These are phyloP conservation scores for Anticlea derivata DNA, from an alignment of 2,888 invertebrate species.

Conservation along the genomic window DNA sequence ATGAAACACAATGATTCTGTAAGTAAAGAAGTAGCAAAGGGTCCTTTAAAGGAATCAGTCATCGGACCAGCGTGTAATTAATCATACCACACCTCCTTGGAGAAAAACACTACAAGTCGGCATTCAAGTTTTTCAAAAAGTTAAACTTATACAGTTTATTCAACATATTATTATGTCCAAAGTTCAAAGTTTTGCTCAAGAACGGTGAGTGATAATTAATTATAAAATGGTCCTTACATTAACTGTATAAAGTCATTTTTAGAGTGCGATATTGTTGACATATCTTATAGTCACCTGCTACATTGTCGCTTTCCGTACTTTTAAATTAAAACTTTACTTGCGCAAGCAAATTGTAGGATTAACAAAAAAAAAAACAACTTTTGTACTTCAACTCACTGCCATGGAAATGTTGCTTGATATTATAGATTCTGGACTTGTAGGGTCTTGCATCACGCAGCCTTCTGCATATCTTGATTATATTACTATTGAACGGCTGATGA, in stretches of 20 bases:
- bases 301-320: too few species aligned
- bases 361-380: too few species aligned
- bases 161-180: too few species aligned
- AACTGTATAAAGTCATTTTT: too few species aligned
- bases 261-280: too few species aligned
- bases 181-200: too few species aligned
- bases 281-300: too few species aligned
- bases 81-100: conserved; percentile 49
- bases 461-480: conserved; percentile 68
- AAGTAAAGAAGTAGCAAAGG: conserved; percentile 18
- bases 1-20: background rate
- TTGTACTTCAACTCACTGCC: too few species aligned
- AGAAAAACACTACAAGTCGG: background rate
- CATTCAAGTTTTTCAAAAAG: background rate
- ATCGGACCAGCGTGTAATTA: conserved; percentile 52
- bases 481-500: conserved; percentile 63
- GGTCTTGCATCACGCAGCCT: conserved; percentile 26
- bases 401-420: background rate
- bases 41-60: conserved; percentile 18
- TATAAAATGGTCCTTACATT: too few species aligned
- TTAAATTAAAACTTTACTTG: too few species aligned
- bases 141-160: background rate
- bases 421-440: background rate
- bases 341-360: too few species aligned
- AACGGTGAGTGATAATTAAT: too few species aligned